Base-by-base conservation (phyloP, 2,113 vertebrate genomes). In the Psilopogon haemacephalus region DNA sequence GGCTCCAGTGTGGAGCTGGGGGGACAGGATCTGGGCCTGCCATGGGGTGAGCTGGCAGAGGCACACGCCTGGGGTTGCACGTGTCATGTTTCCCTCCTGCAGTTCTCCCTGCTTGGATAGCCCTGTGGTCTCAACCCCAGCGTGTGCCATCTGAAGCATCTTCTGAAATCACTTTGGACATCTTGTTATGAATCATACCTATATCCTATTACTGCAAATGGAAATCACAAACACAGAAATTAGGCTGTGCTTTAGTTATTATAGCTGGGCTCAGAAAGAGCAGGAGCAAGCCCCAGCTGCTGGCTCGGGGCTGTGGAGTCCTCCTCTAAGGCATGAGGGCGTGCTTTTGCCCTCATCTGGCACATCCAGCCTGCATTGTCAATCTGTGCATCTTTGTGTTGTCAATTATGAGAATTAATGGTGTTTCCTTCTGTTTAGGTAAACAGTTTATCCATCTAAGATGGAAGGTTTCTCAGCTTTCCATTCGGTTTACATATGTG, bases 401-500 rank as follows among this genome's bases (percentile, higher is more conserved):
- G 92, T 54, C 88, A 40, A 84, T 96, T 74, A 77, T 73, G 89
- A 95, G 95, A 97, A 94, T 95, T 95, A 58, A 82, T 84, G 59
- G 46, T 77, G 80, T 91, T 96, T 89, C 65, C 67, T 93, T 96
- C 95, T 96, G 64, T 93, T 91, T 87, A 48, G 93, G 90, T 94
- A 97, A 96, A 90, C 78, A 80, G 37, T 89, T 82, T 67, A 95
- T 95, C 96, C 55, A 38, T 94, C 86, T 73, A 84, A 95, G 94
- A 75, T 1, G 16, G 63, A n/a, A 64, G 33, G 75, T 88, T 97
- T 97, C 95, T 96, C 85, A 73, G 50, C 64, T 96, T 76, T 95
- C 94, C 60, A 3, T 94, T 96, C 95, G 68, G 88, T 96, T 97
- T 97, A 93, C 69, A 37, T 63, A 48, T 27, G 54, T 3, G 3